Conservation (phyloP, 2,888 invertebrate genomes). For the Celastrina argiolus region DNA sequence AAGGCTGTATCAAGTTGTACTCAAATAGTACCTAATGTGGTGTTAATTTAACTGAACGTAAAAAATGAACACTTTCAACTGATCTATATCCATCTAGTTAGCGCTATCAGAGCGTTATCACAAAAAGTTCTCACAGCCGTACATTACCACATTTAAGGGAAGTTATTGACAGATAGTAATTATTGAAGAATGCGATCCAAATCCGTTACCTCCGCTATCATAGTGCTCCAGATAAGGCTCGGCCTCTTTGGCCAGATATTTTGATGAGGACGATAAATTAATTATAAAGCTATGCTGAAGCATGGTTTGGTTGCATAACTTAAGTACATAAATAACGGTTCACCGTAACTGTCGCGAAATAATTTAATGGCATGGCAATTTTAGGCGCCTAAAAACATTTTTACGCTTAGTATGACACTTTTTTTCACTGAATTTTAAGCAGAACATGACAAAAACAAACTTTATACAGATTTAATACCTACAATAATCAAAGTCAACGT, state of each 20-base stretch:
- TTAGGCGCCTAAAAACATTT: no score
- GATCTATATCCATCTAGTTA: slow-evolving; percentile 24
- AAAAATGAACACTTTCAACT: neutral
- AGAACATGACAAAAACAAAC: no score
- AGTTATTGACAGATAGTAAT: slow-evolving; percentile 31
- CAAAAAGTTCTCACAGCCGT: slow-evolving; percentile 16
- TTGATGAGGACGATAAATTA: slow-evolving; percentile 69
- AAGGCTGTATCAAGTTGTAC: no score
- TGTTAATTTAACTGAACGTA: neutral
- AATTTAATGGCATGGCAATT: no score
- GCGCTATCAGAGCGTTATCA: slow-evolving; percentile 22
- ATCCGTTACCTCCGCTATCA: slow-evolving; percentile 33
- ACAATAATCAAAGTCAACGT: no score
- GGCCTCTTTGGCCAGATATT: slow-evolving; percentile 55
- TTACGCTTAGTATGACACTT: no score
- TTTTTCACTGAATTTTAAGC: no score
- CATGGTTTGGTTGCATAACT: neutral
- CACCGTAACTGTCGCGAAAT: neutral
- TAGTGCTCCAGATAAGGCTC: slow-evolving; percentile 36
- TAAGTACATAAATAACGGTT: neutral
- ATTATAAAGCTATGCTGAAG: slow-evolving; percentile 47
- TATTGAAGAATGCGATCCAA: slow-evolving; percentile 36
- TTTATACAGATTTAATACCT: no score
- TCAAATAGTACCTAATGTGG: neutral
- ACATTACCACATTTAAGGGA: slow-evolving; percentile 22